Percentiles rank a stretch among this genome's conserved stretches.
These are phyloP conservation scores for Acanthosepion esculentum DNA, from an alignment of 2,888 invertebrate genomes.

Conservation along the genomic window DNA sequence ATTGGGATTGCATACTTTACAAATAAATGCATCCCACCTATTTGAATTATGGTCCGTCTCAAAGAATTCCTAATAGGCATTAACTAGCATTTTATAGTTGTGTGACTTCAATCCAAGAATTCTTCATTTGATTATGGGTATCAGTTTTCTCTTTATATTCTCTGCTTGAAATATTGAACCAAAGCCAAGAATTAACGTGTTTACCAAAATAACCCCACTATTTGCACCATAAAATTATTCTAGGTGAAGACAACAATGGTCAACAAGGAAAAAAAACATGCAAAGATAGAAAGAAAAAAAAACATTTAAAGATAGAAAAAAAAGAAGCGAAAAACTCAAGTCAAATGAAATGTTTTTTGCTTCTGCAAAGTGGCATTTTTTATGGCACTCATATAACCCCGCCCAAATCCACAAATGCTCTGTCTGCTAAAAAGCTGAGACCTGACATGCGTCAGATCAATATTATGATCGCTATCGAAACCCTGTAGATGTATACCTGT, in stretches of 20 bases:
- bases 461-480: neutral
- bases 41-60: too few relatives aligned
- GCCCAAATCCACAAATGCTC: neutral
- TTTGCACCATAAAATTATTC: neutral
- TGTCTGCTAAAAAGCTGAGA: neutral
- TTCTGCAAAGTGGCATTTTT: neutral
- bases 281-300: too few relatives aligned
- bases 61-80: too few relatives aligned
- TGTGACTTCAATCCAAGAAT: neutral
- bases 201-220: neutral
- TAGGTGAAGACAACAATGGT: too few relatives aligned
- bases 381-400: neutral
- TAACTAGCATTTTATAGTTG: neutral
- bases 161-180: neutral
- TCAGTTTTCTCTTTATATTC: neutral
- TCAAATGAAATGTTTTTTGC: neutral
- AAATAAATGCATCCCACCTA: too few relatives aligned
- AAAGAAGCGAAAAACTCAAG: neutral
- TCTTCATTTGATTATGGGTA: neutral
- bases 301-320: neutral
- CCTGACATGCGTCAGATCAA: neutral
- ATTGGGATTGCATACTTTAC: too few relatives aligned
- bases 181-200: neutral
- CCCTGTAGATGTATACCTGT: neutral
- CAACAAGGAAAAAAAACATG: neutral